These are phyloP conservation scores for Pachymerium ferrugineum DNA, from an alignment of 2,888 invertebrate genomes.

Conservation along the genomic window DNA sequence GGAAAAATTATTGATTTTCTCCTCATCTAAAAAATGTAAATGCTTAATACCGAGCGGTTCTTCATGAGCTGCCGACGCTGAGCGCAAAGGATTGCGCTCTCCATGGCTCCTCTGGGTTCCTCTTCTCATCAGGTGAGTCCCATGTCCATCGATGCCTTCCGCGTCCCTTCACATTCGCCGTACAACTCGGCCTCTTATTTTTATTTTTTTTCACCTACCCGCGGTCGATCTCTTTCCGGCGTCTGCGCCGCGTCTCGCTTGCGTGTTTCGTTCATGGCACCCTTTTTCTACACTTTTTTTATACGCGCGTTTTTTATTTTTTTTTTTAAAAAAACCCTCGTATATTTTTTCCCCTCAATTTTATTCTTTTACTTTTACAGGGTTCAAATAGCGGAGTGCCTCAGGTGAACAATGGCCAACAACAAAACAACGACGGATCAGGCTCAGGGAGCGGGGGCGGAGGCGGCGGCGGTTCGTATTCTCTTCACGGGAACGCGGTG, in stretches of 20 bases:
- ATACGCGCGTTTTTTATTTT: neutral
- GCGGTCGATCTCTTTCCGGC: conserved; percentile 24
- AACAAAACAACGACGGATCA: neutral
- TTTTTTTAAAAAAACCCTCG: neutral
- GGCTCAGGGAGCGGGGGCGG: conserved; percentile 12
- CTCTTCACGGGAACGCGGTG: neutral
- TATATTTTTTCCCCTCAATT: neutral
- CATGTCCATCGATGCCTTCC: conserved; percentile 7
- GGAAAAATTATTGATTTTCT: conserved; percentile 32
- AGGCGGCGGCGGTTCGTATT: conserved; percentile 27
- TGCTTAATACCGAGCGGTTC: conserved; percentile 30
- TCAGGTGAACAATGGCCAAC: conserved; percentile 26
- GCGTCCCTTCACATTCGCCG: neutral
- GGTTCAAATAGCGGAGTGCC: conserved; percentile 17
- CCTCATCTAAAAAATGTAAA: conserved; percentile 30
- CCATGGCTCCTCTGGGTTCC: conserved; percentile 30
- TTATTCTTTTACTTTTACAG: neutral
- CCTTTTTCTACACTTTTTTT: neutral
- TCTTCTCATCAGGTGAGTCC: conserved; percentile 30
- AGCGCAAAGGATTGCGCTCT: conserved; percentile 29
- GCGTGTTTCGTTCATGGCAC: conserved; percentile 27
- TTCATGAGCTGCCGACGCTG: conserved; percentile 20
- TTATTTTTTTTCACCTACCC: conserved; percentile 6
- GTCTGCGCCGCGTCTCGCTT: conserved; percentile 23
- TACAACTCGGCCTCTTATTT: neutral